A percentile compares a stretch with the other conserved stretches of the same genome.
Evolutionary conservation across 2,797 vertebrate species (phyloP).

Genomic region (Phyllotis vaccarum): DNA sequence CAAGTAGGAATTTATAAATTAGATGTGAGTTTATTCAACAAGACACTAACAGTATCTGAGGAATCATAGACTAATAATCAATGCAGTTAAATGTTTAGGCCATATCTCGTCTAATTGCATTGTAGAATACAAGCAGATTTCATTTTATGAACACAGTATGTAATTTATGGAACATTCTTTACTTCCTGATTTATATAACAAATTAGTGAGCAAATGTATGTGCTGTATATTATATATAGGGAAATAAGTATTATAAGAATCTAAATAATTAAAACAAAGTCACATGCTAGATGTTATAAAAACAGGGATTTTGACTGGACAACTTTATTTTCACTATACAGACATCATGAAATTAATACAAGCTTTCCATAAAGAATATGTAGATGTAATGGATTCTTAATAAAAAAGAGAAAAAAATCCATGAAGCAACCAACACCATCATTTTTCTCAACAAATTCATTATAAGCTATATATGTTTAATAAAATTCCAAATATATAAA

Average conservation of each 20-base stretch:
- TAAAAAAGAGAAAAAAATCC: background rate
- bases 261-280: conserved; percentile 63
- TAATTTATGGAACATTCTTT: conserved; percentile 40
- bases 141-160: background rate
- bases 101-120: conserved; percentile 32
- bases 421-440: background rate
- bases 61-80: conserved; percentile 58
- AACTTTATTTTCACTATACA: background rate
- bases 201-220: conserved; percentile 32
- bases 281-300: conserved; percentile 55
- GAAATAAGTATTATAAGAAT: conserved; percentile 32
- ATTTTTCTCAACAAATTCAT: conserved; percentile 62
- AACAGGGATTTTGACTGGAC: background rate
- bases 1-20: conserved; percentile 34
- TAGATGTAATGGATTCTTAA: background rate
- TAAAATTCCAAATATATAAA: conserved; percentile 46
- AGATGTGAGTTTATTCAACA: background rate
- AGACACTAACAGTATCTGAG: conserved; percentile 8
- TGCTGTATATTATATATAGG: conserved; percentile 12
- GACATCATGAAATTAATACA: conserved; percentile 21
- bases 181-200: conserved; percentile 63
- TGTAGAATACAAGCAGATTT: conserved; percentile 43
- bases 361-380: conserved; percentile 13
- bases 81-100: conserved; percentile 45
- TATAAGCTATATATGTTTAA: conserved; percentile 19